phyloP scores from a whole-genome alignment of 2,888 invertebrate species.

The Syrista parreyssii region DNA sequence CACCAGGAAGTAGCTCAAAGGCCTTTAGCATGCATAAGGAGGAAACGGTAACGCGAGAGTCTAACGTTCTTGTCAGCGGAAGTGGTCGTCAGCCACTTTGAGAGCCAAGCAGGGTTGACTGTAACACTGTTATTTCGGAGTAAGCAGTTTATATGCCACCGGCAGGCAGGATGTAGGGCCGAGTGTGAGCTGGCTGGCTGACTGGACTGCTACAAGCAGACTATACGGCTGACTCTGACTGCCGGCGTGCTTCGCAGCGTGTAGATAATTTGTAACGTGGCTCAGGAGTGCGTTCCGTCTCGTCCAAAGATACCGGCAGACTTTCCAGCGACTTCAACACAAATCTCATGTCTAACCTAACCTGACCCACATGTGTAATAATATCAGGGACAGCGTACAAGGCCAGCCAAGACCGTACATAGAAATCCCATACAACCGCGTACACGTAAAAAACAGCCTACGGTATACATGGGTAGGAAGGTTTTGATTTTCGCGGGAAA shows the following conservation, averaged over 20 bases:
- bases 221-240: background rate
- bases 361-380: background rate
- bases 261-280: background rate
- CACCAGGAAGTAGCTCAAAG: no score
- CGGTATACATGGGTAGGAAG: background rate
- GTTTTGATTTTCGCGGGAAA: background rate
- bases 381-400: background rate
- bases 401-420: background rate
- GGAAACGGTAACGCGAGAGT: slow-evolving; percentile 39
- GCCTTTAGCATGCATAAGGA: slow-evolving; percentile 13
- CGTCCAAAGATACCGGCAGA: background rate
- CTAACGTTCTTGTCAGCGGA: slow-evolving; percentile 37
- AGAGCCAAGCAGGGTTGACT: slow-evolving; percentile 22
- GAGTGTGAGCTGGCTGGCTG: background rate
- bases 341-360: background rate
- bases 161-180: background rate
- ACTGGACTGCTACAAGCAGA: background rate
- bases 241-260: background rate
- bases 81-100: slow-evolving; percentile 43
- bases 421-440: background rate
- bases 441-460: background rate
- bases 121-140: slow-evolving; percentile 34
- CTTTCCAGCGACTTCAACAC: background rate
- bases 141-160: slow-evolving; percentile 14
- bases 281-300: background rate